Percentiles rank a stretch among this genome's conserved stretches.
Conservation (phyloP, 2,113 vertebrate species). For the Chionodraco myersi region DNA sequence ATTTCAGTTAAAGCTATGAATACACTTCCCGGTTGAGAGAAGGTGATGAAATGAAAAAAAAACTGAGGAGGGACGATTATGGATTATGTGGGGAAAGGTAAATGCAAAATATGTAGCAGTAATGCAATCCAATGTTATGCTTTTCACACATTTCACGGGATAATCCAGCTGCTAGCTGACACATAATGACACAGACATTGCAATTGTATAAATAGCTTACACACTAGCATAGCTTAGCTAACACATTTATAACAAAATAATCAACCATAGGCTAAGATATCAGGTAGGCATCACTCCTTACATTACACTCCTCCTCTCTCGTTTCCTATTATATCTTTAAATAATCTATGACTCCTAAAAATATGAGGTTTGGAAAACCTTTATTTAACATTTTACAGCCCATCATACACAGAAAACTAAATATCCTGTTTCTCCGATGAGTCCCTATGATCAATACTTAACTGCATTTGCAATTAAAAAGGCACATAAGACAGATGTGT, state of each 20-base stretch:
- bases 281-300: neutral
- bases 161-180: neutral
- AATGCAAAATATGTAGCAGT: neutral
- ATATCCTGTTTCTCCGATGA: neutral
- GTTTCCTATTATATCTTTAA: conserved; percentile 4
- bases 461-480: conserved; percentile 4
- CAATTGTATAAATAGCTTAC: neutral
- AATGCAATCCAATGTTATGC: conserved; percentile 16
- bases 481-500: neutral
- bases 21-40: neutral
- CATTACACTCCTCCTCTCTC: neutral
- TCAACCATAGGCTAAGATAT: neutral
- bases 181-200: neutral
- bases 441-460: neutral
- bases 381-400: neutral
- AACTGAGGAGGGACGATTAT: neutral
- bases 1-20: conserved; percentile 21
- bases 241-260: neutral
- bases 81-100: neutral
- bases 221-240: neutral
- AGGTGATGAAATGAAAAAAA: neutral
- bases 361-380: neutral
- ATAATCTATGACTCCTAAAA: conserved; percentile 5
- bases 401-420: neutral
- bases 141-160: neutral